phyloP scores from a whole-genome alignment of 2,888 invertebrate genomes.

The Metopia argyrocephala region DNA sequence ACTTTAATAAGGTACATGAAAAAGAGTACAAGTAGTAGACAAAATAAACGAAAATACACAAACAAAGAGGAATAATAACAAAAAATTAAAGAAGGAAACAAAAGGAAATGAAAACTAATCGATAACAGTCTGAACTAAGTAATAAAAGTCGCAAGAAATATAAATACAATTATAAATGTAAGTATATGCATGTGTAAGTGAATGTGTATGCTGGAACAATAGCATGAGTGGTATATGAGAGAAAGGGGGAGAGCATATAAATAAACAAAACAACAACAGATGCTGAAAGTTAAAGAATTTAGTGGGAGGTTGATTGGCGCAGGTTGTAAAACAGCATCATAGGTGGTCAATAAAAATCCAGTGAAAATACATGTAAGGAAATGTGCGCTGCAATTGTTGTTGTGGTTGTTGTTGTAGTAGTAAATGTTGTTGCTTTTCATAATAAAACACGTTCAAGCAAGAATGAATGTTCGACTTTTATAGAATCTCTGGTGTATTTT shows the following conservation, averaged over 20 bases:
- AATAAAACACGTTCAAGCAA: conserved; percentile 5
- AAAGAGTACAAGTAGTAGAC: not conserved
- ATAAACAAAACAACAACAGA: conserved; percentile 28
- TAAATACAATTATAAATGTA: not conserved
- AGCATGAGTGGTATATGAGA: too few species aligned
- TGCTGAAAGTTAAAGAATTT: not conserved
- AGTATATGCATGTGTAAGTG: not conserved
- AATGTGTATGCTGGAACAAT: not conserved
- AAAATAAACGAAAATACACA: not conserved
- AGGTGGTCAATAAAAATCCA: conserved; percentile 13
- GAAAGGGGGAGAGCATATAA: not conserved
- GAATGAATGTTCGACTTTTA: not conserved
- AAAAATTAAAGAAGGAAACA: conserved; percentile 32
- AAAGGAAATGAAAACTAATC: conserved; percentile 59
- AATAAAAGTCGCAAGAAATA: conserved; percentile 58
- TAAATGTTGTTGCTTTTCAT: not conserved
- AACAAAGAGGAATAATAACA: not conserved
- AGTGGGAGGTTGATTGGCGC: not conserved
- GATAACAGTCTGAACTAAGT: conserved; percentile 62
- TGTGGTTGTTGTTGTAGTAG: not conserved
- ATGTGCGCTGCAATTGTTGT: not conserved
- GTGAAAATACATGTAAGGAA: not conserved
- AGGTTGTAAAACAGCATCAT: too few species aligned
- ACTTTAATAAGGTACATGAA: not conserved
- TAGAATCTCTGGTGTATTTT: not conserved